Evolutionary conservation across 2,888 invertebrate genomes (phyloP), one percentile per base, ranked within the genome.

Genomic region (Priocnemis perturbator): DNA sequence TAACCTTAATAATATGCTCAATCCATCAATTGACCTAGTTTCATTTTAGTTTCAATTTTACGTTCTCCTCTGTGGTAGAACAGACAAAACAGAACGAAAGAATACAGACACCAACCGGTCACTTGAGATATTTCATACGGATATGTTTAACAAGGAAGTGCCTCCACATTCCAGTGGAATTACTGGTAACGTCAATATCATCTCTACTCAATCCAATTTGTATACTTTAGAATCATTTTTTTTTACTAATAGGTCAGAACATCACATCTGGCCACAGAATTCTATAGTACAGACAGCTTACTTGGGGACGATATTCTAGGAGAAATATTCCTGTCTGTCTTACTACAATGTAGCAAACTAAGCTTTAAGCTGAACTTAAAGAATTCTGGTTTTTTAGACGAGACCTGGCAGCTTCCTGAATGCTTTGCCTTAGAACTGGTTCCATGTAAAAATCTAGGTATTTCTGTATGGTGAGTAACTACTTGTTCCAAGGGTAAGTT

Each of bases 271-370:
- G 81, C 85, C 19, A 69, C 80, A 72, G 80, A 87, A 75, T 89
- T 82, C 83, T 87, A 87, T 60, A 86, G 89, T 68, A 69, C 85
- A 74, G 79, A 85, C 63, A 89, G 89, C 76, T 91, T 93, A 64
- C 82, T 93, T 21, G 93, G 93, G 9, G 91, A 93, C 88, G 93
- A 93, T 87, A 93, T 93, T 76, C 83, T 93, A 23, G 88, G 90
- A 0, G 91, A 92, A 86, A 92, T 93, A 79, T 89, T 92, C 64
- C 79, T 92, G 64, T 93, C 93, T 0, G 91, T 92, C 19, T 82
- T 93, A 45, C 83, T 91, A 59, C 92, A 92, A 85, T 89, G 90
- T 64, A 89, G 90, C 65, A 90, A 89, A 74, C 85, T 92, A 62
- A 87, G 87, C 59, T 93, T 93, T 82, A 87, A 89, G 67, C 83